These are phyloP conservation scores for Actinopyga echinites DNA, from an alignment of 53 echinoderm and acorn worm species.

Conservation along the genomic window DNA sequence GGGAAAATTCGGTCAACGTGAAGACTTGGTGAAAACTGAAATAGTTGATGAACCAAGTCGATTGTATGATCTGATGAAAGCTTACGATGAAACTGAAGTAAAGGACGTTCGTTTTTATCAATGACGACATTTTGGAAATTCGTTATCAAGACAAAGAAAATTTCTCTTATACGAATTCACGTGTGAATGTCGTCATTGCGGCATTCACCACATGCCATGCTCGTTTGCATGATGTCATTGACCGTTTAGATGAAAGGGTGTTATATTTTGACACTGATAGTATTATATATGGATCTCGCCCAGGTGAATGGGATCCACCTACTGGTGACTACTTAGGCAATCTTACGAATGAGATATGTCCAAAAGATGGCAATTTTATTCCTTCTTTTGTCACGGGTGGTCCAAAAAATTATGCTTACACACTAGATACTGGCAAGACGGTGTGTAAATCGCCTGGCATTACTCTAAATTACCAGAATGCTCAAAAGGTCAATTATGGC, in stretches of 20 bases:
- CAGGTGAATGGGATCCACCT: slow-evolving; percentile 23
- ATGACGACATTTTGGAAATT: slow-evolving; percentile 36
- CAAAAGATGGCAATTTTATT: slow-evolving; percentile 21
- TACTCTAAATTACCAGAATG: slow-evolving; percentile 24
- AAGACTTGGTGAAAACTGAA: slow-evolving; percentile 4
- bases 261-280: slow-evolving; percentile 54
- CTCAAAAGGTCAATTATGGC: slow-evolving; percentile 24
- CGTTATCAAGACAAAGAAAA: background rate
- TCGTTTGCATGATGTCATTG: slow-evolving; percentile 5
- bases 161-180: background rate
- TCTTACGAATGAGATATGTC: slow-evolving; percentile 28
- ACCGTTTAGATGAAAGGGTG: slow-evolving; percentile 29
- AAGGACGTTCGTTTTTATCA: slow-evolving; percentile 34
- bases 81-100: slow-evolving; percentile 38
- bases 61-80: background rate
- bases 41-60: background rate
- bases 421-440: slow-evolving; percentile 19
- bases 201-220: slow-evolving; percentile 46
- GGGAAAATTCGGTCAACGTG: background rate
- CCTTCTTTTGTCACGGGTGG: slow-evolving; percentile 30
- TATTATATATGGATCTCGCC: slow-evolving; percentile 19
- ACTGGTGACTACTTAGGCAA: slow-evolving; percentile 37
- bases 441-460: slow-evolving; percentile 24
- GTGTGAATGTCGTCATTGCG: slow-evolving; percentile 44
- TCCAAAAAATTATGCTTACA: slow-evolving; percentile 39